These are phyloP conservation scores for Colaptes auratus DNA, from an alignment of 2,113 vertebrate species.

Conservation along the genomic window DNA sequence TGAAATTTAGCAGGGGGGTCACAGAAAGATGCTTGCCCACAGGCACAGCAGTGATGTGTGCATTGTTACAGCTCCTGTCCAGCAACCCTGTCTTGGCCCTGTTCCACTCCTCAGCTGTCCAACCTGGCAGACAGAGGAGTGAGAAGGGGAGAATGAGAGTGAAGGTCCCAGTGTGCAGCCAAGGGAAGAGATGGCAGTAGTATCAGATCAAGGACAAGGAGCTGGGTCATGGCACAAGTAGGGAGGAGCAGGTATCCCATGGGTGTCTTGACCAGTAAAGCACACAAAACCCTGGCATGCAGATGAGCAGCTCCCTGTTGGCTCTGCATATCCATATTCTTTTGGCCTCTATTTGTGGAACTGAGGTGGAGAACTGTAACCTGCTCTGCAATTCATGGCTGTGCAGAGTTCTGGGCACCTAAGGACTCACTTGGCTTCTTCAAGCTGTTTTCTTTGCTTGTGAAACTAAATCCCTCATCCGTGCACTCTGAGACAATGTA, in stretches of 20 bases:
- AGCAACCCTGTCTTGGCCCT: not conserved
- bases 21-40: not conserved
- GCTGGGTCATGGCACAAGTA: not conserved
- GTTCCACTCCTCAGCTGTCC: not conserved
- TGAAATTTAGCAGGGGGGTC: not conserved
- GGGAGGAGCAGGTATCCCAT: not conserved
- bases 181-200: not conserved
- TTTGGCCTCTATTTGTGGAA: not conserved
- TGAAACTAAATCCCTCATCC: not conserved
- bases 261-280: not conserved
- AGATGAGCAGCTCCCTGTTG: not conserved
- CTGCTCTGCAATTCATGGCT: not conserved
- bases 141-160: not conserved
- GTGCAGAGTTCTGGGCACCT: not conserved
- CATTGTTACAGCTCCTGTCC: not conserved
- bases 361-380: not conserved
- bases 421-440: not conserved
- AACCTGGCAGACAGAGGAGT: not conserved
- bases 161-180: not conserved
- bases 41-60: not conserved
- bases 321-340: not conserved
- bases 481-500: no score
- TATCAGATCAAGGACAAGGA: not conserved
- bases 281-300: fast-evolving
- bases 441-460: not conserved